Evolutionary conservation across 2,113 vertebrate genomes (phyloP), one percentile per base, ranked within the genome.

Genomic region (Amazona vittata): DNA sequence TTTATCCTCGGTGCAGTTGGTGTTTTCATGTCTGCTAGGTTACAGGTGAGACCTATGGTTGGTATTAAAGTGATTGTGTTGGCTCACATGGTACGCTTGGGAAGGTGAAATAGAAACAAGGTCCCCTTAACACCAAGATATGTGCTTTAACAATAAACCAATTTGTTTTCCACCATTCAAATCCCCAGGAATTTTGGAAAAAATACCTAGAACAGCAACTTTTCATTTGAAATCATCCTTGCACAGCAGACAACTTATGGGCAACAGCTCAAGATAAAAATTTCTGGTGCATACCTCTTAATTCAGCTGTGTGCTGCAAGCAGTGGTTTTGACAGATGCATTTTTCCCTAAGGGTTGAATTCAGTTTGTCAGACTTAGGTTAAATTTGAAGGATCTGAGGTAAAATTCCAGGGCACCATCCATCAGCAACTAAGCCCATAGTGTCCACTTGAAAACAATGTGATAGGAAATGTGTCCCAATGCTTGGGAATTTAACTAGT

Each of bases 401-500:
- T 97, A 82, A 86, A 78, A 81, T 91, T 93, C 91, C 96, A 97
- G 93, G 82, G 18, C 90, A 97, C 74, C 1, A 4, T 91, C 64
- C 86, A 33, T 96, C 70, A 96, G 94, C 93, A 95, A 94, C 94
- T 86, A 75, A 95, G 76, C 43, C 71, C 6, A 0, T 50, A 47
- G 83, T 6, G 33, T 96, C 96, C 29, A 26, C 89, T 93, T 96
- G 96, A 65, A 92, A 97, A 94, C 85, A 96, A 47, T 1, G 5
- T 9, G 4, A 35, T 93, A 94, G 94, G 97, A 97, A 97, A 98
- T 12, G 68, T 74, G 95, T 98, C 78, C 94, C 74, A 9, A 4
- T 78, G 67, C 90, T 95, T 95, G 98, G 96, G 97, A 98, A 92
- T 78, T 96, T 97, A 97, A 95, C 43, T 9, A 28, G 67, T 83